Evolutionary conservation across 2,888 invertebrate species (phyloP).

Genomic region (Cabera pusaria): DNA sequence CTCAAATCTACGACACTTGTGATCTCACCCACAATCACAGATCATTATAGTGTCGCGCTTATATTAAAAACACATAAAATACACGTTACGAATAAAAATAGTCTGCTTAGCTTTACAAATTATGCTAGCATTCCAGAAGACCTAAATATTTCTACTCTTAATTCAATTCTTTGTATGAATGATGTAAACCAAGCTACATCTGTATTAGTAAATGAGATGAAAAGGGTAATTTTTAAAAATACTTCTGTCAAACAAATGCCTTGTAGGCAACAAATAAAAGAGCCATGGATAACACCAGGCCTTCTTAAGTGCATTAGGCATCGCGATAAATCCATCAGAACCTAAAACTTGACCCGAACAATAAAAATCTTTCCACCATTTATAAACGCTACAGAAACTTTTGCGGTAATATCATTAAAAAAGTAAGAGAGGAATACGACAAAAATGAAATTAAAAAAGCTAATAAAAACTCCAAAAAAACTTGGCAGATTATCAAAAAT

Average conservation of each 20-base stretch:
- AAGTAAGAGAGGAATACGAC: conserved; percentile 21
- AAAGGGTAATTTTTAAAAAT: conserved; percentile 6
- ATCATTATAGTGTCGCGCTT: background rate
- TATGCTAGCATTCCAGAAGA: background rate
- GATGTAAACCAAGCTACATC: conserved; percentile 11
- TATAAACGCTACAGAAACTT: conserved; percentile 20
- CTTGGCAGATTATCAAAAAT: background rate
- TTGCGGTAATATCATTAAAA: conserved; percentile 22
- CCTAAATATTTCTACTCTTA: background rate
- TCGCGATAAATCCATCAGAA: conserved; percentile 18
- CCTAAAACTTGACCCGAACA: conserved; percentile 6
- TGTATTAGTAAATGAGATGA: conserved; percentile 4
- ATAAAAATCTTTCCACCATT: conserved; percentile 5
- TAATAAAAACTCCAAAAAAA: background rate
- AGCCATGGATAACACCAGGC: conserved; percentile 19
- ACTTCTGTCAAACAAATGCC: conserved; percentile 4
- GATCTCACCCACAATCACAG: conserved; percentile 1
- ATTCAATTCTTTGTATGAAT: background rate
- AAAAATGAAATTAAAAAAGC: conserved; percentile 2
- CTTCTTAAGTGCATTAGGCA: conserved; percentile 22
- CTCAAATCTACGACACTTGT: background rate
- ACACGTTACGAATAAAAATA: background rate
- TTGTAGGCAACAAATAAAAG: conserved; percentile 10
- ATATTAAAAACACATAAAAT: background rate
- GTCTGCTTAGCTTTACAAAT: background rate